Evolutionary conservation across 2,888 invertebrate genomes (phyloP), one percentile per base, ranked within the genome.

Genomic region (Busseola fusca): DNA sequence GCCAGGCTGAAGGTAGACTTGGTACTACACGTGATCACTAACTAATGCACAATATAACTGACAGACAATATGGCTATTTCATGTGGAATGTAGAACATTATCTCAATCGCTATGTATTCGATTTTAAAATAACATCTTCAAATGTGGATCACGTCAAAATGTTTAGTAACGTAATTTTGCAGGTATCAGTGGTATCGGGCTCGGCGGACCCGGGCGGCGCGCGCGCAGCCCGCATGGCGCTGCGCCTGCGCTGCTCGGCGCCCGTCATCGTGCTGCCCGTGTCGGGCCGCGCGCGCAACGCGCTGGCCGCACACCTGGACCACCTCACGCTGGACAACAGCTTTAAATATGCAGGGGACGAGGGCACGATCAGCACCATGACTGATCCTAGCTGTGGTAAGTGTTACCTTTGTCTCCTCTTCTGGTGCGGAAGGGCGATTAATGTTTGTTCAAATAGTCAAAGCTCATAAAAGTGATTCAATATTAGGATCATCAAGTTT

Each of bases 261-360:
- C 98, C 99, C 0, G 97, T 98, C 4, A 97, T 99, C 81, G 94
- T 99, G 66, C 94, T 99, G 77, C 99, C 99, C 0, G 97, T 98
- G 78, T 97, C 98, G 88, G 98, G 98, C 40, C 96, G 97, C 80
- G 97, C 98, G 40, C 97, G 97, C 48, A 97, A 97, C 83, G 96
- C 98, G 72, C 96, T 99, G 45, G 97, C 98, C 21, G 97, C 97
- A 2, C 97, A 99, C 90, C 96, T 99, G 50, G 98, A 98, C 3
- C 97, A 97, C 84, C 96, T 99, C 45, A 96, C 97, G 0, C 96
- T 98, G 18, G 96, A 96, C 84, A 99, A 99, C 92, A 95, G 96
- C 76, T 99, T 99, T 92, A 95, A 96, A 79, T 93, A 91, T 78
- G 97, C 97, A 4, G 96, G 96, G 4, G 96, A 96, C 57, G 89